These are phyloP conservation scores for Diorhabda carinulata DNA, from an alignment of 1,140 invertebrate species.

Conservation along the genomic window DNA sequence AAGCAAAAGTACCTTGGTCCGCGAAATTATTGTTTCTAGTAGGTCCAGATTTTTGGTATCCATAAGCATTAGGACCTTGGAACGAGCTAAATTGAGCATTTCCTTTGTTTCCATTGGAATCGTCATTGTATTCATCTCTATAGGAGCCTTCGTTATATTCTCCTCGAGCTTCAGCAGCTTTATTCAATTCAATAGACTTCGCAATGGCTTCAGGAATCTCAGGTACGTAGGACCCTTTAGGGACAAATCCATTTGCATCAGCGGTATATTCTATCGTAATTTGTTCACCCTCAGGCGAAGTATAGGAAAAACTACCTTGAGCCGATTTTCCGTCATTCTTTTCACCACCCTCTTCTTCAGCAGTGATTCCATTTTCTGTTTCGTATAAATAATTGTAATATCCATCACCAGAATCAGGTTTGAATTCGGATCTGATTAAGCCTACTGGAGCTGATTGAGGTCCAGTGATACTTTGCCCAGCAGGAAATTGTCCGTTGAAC, in stretches of 20 bases:
- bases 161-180: slow-evolving; percentile 36
- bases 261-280: slow-evolving; percentile 56
- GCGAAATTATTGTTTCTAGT: background rate
- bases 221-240: slow-evolving; percentile 51
- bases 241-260: slow-evolving; percentile 56
- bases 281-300: slow-evolving; percentile 53
- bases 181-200: slow-evolving; percentile 50
- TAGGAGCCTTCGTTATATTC: slow-evolving; percentile 30
- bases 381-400: slow-evolving; percentile 57
- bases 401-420: slow-evolving; percentile 23
- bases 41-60: background rate
- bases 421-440: slow-evolving; percentile 39
- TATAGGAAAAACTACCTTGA: slow-evolving; percentile 55
- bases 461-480: background rate
- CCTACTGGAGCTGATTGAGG: slow-evolving; percentile 43
- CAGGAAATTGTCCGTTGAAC: background rate
- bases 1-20: background rate
- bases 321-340: slow-evolving; percentile 36
- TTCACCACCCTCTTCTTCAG: slow-evolving; percentile 51
- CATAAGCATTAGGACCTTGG: background rate
- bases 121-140: background rate
- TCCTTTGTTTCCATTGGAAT: background rate
- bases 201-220: slow-evolving; percentile 51
- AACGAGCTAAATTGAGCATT: background rate
- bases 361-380: slow-evolving; percentile 56